Conservation (phyloP, 2,113 vertebrate species). For the Pampusana beccarii region DNA sequence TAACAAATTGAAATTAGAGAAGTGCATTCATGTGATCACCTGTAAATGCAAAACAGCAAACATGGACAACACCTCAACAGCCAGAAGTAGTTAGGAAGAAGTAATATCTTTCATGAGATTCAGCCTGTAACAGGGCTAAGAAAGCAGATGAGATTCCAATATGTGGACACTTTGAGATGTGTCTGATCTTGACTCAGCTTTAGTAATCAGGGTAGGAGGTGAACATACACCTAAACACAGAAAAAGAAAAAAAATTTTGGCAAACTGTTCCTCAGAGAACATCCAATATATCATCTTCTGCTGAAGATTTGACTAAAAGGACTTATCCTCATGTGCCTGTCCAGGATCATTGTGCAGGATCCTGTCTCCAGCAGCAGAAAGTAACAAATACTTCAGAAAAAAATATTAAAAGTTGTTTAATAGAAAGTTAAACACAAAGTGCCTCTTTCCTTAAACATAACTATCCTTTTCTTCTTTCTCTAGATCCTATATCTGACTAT, state of each 20-base stretch:
- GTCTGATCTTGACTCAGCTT: neutral
- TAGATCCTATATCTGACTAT: neutral
- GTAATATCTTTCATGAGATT: neutral
- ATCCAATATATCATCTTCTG: neutral
- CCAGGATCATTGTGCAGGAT: neutral
- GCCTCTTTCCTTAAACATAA: neutral
- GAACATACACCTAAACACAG: neutral
- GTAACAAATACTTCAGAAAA: neutral
- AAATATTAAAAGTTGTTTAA: neutral
- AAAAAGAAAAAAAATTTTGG: neutral
- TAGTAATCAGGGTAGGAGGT: neutral
- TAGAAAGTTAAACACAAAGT: neutral
- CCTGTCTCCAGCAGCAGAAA: neutral
- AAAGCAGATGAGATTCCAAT: neutral
- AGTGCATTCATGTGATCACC: neutral
- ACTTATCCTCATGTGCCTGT: neutral
- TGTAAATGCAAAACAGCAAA: neutral
- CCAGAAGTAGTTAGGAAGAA: neutral
- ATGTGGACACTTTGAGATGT: fast-evolving
- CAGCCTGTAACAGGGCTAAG: neutral
- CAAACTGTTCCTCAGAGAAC: neutral
- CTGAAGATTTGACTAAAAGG: neutral
- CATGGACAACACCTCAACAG: neutral
- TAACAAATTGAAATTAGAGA: neutral
- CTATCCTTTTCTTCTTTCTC: neutral